Conservation (phyloP, 1,140 invertebrate species). For the Gryon sp. region DNA sequence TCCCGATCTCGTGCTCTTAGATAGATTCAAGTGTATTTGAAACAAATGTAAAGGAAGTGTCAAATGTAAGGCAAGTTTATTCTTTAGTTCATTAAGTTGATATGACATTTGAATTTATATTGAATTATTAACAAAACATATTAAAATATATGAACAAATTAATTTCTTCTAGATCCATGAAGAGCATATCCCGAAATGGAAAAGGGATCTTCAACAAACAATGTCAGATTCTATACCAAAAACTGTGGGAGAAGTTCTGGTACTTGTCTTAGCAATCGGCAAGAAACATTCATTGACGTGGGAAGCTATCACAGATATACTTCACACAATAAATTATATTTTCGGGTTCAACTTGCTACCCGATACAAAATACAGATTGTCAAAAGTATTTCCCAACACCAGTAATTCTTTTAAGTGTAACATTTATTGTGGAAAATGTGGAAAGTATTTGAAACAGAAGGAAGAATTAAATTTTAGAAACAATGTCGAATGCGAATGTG, state of each 20-base stretch:
- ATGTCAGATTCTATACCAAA: too few species aligned
- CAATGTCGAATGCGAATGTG: background rate
- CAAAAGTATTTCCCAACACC: background rate
- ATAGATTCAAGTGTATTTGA: too few species aligned
- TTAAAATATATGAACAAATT: too few species aligned
- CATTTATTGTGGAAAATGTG: background rate
- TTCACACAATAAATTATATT: background rate
- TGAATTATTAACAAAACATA: too few species aligned
- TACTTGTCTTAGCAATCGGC: background rate
- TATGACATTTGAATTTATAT: too few species aligned
- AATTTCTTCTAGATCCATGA: too few species aligned
- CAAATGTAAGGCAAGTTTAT: too few species aligned
- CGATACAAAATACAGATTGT: background rate
- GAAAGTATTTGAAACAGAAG: background rate
- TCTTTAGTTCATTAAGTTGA: too few species aligned
- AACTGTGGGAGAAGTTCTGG: background rate
- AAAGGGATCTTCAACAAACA: too few species aligned
- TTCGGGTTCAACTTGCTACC: background rate
- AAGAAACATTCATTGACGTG: constrained; percentile 3
- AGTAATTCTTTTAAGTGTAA: background rate
- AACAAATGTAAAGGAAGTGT: too few species aligned
- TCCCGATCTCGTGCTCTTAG: too few species aligned
- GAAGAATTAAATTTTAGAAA: background rate
- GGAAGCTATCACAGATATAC: background rate
- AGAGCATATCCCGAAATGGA: too few species aligned